Base-by-base conservation (phyloP, 2,113 vertebrate species). In the Aythya baeri region DNA sequence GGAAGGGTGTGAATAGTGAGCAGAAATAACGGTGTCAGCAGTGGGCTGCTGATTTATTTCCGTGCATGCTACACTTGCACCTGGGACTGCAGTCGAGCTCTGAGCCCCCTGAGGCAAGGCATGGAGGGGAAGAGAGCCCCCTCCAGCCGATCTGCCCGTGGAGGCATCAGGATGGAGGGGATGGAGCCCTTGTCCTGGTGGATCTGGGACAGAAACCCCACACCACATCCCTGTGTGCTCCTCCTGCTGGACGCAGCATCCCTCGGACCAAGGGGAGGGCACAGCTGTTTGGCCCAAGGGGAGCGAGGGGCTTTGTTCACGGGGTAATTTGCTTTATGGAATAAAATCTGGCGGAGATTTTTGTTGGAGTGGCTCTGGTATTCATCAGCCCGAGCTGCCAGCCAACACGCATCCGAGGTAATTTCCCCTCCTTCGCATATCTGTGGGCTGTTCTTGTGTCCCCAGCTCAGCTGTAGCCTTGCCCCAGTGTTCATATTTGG, bases 251-350 rank as follows among this genome's bases (percentile, higher is more conserved):
- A 32, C 1, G 2, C 70, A 27, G 58, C 2, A 15, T 92, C 26
- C 43, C 73, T 61, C 2, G 5, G 12, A 27, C 75, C 76, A 34
- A 90, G 0, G 9, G 67, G 44, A 95, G 44, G 44, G 57, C 80
- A 93, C 95, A 95, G 89, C 84, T 92, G 86, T 76, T 87, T 62
- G 66, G 81, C 91, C 84, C 71, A 79, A 86, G 86, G 89, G 86
- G 58, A 92, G 34, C 4, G 6, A 78, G 54, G 17, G 44, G 38
- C 66, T 95, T 92, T 89, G 74, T 74, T 79, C 83, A 61, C 1
- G 13, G 78, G 83, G n/a, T 72, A 57, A 86, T 92, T 82, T 91
- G 44, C 76, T 93, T 93, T 71, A 86, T 74, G 77, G 86, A 86
- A 82, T 74, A 90, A 96, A 95, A 88, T 44, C 49, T 85, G 70